Evolutionary conservation across 2,797 vertebrate species (phyloP), one percentile per base, ranked within the genome.

Genomic region (Lycodopsis pacificus): DNA sequence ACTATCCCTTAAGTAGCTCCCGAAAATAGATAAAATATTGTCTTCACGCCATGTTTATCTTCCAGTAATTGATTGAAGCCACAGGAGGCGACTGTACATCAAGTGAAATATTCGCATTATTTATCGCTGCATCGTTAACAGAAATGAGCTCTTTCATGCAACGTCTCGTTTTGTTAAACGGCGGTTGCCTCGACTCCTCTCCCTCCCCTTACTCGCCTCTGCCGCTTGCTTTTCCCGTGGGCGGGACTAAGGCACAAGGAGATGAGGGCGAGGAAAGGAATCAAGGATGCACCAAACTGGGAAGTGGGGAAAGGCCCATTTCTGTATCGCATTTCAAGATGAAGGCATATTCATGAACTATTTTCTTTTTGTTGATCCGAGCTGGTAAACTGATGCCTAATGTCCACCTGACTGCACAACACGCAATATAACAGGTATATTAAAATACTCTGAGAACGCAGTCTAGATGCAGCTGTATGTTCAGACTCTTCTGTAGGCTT

Each of bases 401-500:
- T 17, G 6, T 53, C 34, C 65, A 62, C 15, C 15, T 36, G 19
- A 61, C 34, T 19, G 13, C 27, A 51, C 20, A 22, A 11, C 27
- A 59, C 27, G 51, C 20, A 66, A 56, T 34, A 20, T 10, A 38
- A 40, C 53, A 65, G 17, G 12, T 25, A 15, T 58, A 59, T 59
- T 59, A 14, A 62, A 22, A 42, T 42, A 30, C 40, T 22, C 17
- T 54, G 51, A 62, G 56, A 44, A 1, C 8, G 2, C 3, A 8
- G 3, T 53, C 10, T 53, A 2, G 4, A 30, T 49, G 61, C n/a
- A 38, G 14, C 61, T 12, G 6, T 30, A 38, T 17, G 54, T 65
- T 70, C 17, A 5, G 48, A 53, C 53, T 82, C 64, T 38, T 77
- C 65, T 76, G 30, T 32, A 27, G 30, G 40, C 67, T 61, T 78